phyloP scores from a whole-genome alignment of 2,113 vertebrate genomes.

The Struthidea cinerea region DNA sequence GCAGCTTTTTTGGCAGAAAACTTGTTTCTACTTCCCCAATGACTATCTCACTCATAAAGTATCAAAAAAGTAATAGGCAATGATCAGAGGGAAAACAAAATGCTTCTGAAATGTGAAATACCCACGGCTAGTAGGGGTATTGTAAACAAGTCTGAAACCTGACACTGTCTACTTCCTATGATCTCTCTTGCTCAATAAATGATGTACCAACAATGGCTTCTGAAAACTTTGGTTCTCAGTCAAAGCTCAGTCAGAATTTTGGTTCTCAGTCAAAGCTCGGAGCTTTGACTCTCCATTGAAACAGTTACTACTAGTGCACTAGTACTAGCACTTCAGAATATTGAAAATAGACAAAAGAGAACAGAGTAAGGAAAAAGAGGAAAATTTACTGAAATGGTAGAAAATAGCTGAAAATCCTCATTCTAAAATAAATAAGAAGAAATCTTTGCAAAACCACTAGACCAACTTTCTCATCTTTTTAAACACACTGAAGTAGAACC shows the following conservation, averaged over 20 bases:
- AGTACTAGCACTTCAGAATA: background rate
- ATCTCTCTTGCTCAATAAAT: background rate
- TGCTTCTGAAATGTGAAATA: background rate
- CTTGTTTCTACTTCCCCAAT: background rate
- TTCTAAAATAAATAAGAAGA: background rate
- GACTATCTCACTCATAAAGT: background rate
- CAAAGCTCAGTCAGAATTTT: background rate
- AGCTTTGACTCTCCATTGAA: background rate
- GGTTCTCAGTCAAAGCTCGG: background rate
- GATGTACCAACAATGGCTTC: background rate
- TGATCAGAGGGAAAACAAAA: background rate
- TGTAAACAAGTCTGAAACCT: background rate
- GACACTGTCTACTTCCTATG: background rate
- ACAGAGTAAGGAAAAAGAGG: background rate
- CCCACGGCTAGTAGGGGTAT: background rate
- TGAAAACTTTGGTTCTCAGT: background rate
- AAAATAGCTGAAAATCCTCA: background rate
- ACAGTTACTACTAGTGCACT: background rate
- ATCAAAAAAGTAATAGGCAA: background rate
- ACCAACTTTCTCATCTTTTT: background rate
- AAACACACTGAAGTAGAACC: background rate
- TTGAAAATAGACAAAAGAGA: background rate
- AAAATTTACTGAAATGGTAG: background rate
- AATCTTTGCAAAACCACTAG: background rate
- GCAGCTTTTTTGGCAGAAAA: background rate